Base-by-base conservation (phyloP, 2,888 invertebrate species). In the Agelastica alni region DNA sequence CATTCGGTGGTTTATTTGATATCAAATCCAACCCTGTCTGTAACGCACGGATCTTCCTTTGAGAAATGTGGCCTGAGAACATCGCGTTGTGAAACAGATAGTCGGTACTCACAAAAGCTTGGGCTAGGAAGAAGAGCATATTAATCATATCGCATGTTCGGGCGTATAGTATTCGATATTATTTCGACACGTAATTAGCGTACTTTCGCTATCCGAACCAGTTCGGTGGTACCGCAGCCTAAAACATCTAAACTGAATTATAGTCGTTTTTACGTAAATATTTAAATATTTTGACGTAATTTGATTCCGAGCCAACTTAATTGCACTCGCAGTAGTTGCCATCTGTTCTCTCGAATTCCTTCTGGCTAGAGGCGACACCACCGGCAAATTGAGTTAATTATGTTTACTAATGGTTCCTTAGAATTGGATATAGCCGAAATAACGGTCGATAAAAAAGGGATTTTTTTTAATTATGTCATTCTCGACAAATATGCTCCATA, bases 131-230 rank as follows among this genome's bases (percentile, higher is more conserved):
- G 69, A 68, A 68, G 65, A 69, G 66, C 72, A 71, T 74, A 77
- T 77, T 76, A 76, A 77, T 77, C 76, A 76, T 76, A 76, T 77
- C 68, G 76, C 76, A 76, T 76, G 77, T 69, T 73, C 60, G 61
- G 59, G 63, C 61, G 59, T 59, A 60, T 63, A 58, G 51, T 58
- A 65, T 65, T 60, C 57, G 53, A 62, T 61, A 56, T 60, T 51
- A 59, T 51, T 61, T 60, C 53, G 61, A 63, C 63, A 61, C 62
- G 59, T 60, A 62, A 65, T 65, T 64, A 65, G 61, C 63, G 64
- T 65, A 62, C 32, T 47, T 51, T 51, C 14, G 51, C 45, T 51
- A 31, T 37, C 20, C 37, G 18, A 20, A 39, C 20, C 37, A 20
- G 37, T 39, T 39, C 37, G 20, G 34, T n/a, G 34, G 34, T 34